Base-by-base conservation (phyloP, 2,888 invertebrate genomes). In the Lissocephala sabroskyi region DNA sequence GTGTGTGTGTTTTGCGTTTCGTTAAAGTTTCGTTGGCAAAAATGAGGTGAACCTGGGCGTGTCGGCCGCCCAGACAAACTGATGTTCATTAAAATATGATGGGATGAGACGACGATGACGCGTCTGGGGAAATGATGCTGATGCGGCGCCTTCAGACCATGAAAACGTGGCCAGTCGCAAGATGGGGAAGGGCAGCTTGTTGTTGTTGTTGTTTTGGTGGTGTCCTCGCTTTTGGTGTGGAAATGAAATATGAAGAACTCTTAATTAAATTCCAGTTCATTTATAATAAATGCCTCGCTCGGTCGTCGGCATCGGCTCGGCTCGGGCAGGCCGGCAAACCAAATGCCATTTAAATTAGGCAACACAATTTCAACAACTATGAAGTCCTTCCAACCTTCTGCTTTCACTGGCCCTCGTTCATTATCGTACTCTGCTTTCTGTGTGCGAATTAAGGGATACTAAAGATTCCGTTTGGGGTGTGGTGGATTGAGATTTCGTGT, bases 181-280 rank as follows among this genome's bases (percentile, higher is more conserved):
- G 30, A 47, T 41, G 32, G 33, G 14, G 35, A 10, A 9, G 6
- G 1, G 7, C 14, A 11, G 13, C 16, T 35, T 33, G 49, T 7
- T 45, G 41, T 26, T 51, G 43, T 14, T 11, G 45, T 28, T 44
- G 43, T 41, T 9, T 18, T 11, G 36, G 11, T 18, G 26, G 16
- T 29, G 28, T 7, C 5, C 37, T 28, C 7, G 17, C 29, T 13
- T n/a, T 35, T 40, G 30, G 7, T 28, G 26, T 36, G 46, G 63
- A 62, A 52, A 62, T 66, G 60, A 70, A 75, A 74, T 64, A 75
- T 77, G 55, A 52, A 52, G 50, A 52, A 42, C 46, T 62, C 68
- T 74, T 76, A 78, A 78, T 79, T 78, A 79, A 76, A 79, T 76
- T 78, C 68, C 37, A 71, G 62, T 71, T 76, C 66, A 79, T 78